Base-by-base conservation (phyloP, 2,888 invertebrate species). In the Pomacea canaliculata region DNA sequence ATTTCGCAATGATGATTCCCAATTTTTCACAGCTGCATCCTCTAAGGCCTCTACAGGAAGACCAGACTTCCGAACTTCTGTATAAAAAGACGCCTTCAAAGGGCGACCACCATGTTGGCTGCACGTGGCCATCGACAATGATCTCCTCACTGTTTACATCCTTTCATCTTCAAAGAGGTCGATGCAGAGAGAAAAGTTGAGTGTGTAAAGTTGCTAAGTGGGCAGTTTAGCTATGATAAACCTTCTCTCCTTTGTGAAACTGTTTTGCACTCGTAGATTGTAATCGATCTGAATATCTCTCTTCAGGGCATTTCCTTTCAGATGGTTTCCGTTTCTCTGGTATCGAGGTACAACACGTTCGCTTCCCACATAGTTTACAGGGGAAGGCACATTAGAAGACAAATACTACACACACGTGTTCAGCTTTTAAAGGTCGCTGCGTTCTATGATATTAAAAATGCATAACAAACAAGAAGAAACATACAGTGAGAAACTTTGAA, bases 21-120 rank as follows among this genome's bases (percentile, higher is more conserved):
- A 71, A 71, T 62, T 46, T 59, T 48, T 71, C 46, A 62, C 71
- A 71, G 59, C 56, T 71, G 71, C 62, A 9, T 7, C 27, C 46
- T 37, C 27, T 62, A 9, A 13, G 63, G 12, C 62, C 19, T 27
- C 16, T 59, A 59, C 71, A 71, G 71, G 71, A 71, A 71, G 71
- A 37, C 46, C 27, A 27, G 63, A 71, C 71, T 71, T 71, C 71
- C 71, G 71, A 23, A 1, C 37, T 62, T 18, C 46, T 13, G 19
- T 19, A 46, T 7, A 18, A 62, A 62, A 71, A 71, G 71, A 71
- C 10, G 62, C 37, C 71, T 71, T 71, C 71, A 71, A 71, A 71
- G 71, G 71, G 71, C 71, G 71, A 71, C 71, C 71, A 71, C 71
- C 71, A 71, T 27, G 62, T 71, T 71, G 60, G 60, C 19, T 62